Base-by-base conservation (phyloP, 1,140 invertebrate species). In the Maconellicoccus hirsutus region DNA sequence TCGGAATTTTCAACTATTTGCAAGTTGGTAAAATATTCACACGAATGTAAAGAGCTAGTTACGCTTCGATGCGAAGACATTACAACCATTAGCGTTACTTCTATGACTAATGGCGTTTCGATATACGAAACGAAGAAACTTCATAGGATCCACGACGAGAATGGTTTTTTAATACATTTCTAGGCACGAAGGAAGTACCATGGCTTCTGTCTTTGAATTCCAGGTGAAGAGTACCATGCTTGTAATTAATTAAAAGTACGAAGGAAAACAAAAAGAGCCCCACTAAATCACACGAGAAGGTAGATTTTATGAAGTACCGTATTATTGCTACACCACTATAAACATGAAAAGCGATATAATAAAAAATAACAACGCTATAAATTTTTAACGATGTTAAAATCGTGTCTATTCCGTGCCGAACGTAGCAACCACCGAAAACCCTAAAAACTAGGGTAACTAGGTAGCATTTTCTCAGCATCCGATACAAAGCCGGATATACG, bases 331-430 rank as follows among this genome's bases (percentile, higher is more conserved):
- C 42, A 52, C 42, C 42, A 52, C 42, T 19, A 52, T 52, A 52
- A 52, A 52, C 42, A 52, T 52, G 42, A 52, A 52, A 52, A 52
- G 42, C 42, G 42, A 52, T 52, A 52, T 52, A 52, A 52, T 52
- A 52, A 52, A 52, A 52, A 52, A 52, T 52, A 52, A 52, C 42
- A 52, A 52, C 42, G 42, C 42, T 52, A 52, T 52, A 52, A 52
- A 52, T 52, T 52, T 52, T 52, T 52, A 52, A 52, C 42, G 42
- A 52, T 52, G 6, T 19, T 16, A 52, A 52, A 52, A 52, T 52
- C 42, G 42, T 16, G 42, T 52, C 42, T 52, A 19, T 52, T 52
- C 29, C 29, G 12, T 19, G 42, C 16, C 42, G 29, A 33, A 33
- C 3, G 4, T 12, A 33, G 12, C 29, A 6, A 52, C 42, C 12